Conservation (phyloP, 2,797 vertebrate genomes). For the Rhabdophis nuchalis region DNA sequence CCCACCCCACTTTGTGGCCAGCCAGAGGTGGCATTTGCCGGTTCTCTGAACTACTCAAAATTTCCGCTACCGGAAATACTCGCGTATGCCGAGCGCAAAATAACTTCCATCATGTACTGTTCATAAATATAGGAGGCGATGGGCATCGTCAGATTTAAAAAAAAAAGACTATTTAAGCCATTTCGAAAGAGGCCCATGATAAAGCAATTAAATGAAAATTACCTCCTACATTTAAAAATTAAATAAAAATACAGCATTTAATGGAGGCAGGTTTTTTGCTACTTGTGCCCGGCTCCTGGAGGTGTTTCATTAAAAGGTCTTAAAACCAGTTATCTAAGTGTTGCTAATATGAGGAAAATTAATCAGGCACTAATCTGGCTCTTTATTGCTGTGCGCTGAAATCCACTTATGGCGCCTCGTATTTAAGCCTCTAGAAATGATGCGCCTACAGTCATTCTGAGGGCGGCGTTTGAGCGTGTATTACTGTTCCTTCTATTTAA, state of each 20-base stretch:
- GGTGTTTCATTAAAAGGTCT: slow-evolving; percentile 38
- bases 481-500: neutral
- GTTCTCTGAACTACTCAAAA: too few relatives aligned
- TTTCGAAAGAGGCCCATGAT: slow-evolving; percentile 28
- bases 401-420: neutral
- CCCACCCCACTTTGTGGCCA: too few relatives aligned
- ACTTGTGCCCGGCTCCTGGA: slow-evolving; percentile 4
- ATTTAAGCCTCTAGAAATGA: slow-evolving; percentile 2
- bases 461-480: neutral
- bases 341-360: neutral
- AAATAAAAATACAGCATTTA: slow-evolving; percentile 35
- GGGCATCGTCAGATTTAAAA: slow-evolving; percentile 33
- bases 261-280: slow-evolving; percentile 37
- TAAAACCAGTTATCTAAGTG: slow-evolving; percentile 23
- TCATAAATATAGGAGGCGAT: slow-evolving; percentile 13
- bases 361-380: slow-evolving; percentile 16
- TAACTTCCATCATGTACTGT: slow-evolving; percentile 37
- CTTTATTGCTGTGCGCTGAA: neutral
- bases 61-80: neutral
- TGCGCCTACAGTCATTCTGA: neutral
- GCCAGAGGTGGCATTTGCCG: too few relatives aligned
- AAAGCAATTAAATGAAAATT: slow-evolving; percentile 35
- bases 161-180: slow-evolving; percentile 49
- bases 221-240: neutral
- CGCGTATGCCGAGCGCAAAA: slow-evolving; percentile 6